Conservation (phyloP, 2,797 vertebrate genomes). For the Phoxinus dragarum region DNA sequence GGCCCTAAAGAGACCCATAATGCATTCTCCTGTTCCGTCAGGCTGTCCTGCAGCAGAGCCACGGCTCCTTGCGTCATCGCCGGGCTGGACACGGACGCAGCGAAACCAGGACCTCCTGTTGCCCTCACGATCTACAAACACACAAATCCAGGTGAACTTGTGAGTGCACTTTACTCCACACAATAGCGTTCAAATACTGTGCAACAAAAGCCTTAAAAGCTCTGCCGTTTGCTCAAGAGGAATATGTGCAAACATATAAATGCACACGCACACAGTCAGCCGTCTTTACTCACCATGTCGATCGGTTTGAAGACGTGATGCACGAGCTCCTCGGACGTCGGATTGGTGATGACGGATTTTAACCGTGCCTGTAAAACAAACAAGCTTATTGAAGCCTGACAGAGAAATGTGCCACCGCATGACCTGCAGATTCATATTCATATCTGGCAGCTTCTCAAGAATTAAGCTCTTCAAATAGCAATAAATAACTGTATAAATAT, state of each 20-base stretch:
- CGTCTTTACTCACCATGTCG: conserved; percentile 80
- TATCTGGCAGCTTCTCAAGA: neutral
- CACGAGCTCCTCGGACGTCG: conserved; percentile 85
- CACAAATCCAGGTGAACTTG: neutral
- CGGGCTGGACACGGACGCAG: conserved; percentile 77
- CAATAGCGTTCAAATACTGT: conserved; percentile 9
- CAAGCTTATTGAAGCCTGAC: neutral
- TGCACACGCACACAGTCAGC: neutral
- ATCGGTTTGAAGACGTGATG: conserved; percentile 87
- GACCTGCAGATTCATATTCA: neutral
- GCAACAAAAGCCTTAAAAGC: neutral
- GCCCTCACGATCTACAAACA: conserved; percentile 83
- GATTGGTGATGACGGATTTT: conserved; percentile 81
- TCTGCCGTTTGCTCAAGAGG: conserved; percentile 12
- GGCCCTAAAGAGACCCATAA: conserved; percentile 86
- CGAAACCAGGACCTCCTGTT: conserved; percentile 80
- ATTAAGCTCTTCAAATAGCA: neutral
- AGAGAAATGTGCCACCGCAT: neutral
- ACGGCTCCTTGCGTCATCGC: conserved; percentile 84
- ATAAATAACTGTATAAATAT: neutral
- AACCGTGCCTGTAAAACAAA: conserved; percentile 79
- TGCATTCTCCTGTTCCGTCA: conserved; percentile 76
- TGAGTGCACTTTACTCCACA: conserved; percentile 11
- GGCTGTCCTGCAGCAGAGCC: conserved; percentile 76
- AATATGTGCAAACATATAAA: conserved; percentile 7